Percentiles rank a stretch among this genome's conserved stretches.
phyloP scores from a whole-genome alignment of 2,113 vertebrate genomes.

The Pelusios castaneus region DNA sequence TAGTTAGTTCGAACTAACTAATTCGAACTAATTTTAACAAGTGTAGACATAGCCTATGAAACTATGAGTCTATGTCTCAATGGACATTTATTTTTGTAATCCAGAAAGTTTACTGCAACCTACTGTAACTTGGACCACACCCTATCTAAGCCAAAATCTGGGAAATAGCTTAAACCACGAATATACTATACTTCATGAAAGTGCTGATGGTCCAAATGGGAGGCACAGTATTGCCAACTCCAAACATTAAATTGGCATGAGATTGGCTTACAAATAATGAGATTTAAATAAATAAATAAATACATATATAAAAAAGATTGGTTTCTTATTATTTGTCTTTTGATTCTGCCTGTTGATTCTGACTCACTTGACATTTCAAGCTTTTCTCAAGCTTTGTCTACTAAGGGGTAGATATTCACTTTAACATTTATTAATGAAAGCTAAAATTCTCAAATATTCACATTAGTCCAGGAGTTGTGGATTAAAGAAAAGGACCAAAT shows the following conservation, averaged over 20 bases:
- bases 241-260: background rate
- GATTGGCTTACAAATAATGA: background rate
- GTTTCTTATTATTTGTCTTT: background rate
- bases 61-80: no score
- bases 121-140: background rate
- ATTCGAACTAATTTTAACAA: no score
- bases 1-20: no score
- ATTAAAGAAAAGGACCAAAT: background rate
- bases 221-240: background rate
- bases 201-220: background rate
- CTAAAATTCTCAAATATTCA: background rate
- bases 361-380: rapidly evolving
- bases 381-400: background rate
- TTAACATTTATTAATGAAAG: background rate
- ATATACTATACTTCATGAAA: background rate
- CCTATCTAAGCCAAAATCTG: background rate
- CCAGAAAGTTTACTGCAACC: background rate
- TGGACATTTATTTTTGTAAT: background rate
- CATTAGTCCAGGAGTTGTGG: background rate
- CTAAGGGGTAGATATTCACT: background rate
- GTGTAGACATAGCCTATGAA: no score
- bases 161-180: background rate
- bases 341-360: background rate
- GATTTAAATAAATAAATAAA: background rate
- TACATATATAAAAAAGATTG: background rate